phyloP scores from a whole-genome alignment of 2,888 invertebrate species.

The Amiota communis region DNA sequence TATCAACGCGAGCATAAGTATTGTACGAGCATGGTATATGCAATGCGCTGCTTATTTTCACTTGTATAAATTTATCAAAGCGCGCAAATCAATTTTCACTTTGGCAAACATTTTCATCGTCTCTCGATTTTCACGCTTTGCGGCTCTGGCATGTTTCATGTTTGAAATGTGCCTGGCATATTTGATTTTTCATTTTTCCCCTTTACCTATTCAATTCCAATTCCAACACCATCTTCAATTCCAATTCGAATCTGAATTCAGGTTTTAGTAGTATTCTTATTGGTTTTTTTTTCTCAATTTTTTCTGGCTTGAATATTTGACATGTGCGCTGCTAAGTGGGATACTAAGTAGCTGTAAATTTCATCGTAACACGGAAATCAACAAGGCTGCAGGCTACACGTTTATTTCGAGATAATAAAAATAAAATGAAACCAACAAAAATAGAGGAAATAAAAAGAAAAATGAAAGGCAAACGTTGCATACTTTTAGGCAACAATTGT shows the following conservation, averaged over 20 bases:
- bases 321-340: background rate
- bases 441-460: too few relatives aligned
- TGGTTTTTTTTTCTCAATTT: background rate
- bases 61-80: background rate
- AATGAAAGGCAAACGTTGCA: background rate
- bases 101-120: conserved; percentile 20
- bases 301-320: background rate
- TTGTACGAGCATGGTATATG: background rate
- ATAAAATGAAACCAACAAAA: background rate
- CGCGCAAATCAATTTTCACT: conserved; percentile 14
- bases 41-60: background rate
- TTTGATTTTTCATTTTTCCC: conserved; percentile 17
- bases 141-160: conserved; percentile 18
- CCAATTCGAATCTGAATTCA: too few relatives aligned
- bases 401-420: conserved; percentile 14
- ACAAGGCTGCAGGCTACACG: conserved; percentile 15
- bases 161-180: conserved; percentile 21
- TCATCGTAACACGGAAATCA: background rate
- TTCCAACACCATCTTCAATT: too few relatives aligned
- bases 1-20: background rate
- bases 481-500: background rate
- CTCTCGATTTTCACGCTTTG: background rate
- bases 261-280: too few relatives aligned
- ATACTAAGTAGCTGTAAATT: conserved; percentile 27
- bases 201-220: background rate